Evolutionary conservation across 2,888 invertebrate species (phyloP).

Genomic region (Callinectes sapidus): DNA sequence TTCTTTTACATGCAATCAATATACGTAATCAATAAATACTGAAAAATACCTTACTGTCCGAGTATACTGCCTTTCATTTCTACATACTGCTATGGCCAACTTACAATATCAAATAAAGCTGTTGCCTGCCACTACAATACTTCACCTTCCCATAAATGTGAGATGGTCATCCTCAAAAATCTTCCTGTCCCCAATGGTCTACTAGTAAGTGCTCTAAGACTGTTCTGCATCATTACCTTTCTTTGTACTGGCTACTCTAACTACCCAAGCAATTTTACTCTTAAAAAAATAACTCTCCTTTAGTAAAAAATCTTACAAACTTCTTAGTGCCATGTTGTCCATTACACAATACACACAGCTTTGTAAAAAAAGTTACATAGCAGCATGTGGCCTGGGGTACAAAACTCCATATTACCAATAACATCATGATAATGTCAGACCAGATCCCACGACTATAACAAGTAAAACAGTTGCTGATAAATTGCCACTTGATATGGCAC

Average conservation of each 20-base stretch:
- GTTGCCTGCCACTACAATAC: neutral
- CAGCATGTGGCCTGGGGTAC: neutral
- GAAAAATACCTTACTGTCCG: neutral
- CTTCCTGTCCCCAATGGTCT: neutral
- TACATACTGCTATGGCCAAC: neutral
- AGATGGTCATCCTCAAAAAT: neutral
- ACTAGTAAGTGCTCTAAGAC: neutral
- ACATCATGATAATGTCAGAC: neutral
- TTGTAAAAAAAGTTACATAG: neutral
- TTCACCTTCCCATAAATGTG: neutral
- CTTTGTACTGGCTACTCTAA: constrained; percentile 16
- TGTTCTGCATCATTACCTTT: constrained; percentile 22
- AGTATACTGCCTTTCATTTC: neutral
- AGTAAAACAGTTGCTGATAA: neutral
- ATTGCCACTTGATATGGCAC: neutral
- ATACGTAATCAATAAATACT: neutral
- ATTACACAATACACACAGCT: neutral
- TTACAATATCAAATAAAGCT: neutral
- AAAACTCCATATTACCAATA: neutral
- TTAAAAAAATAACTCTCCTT: neutral
- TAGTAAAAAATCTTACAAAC: constrained; percentile 17
- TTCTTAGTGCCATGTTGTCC: neutral
- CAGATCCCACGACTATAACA: neutral
- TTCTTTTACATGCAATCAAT: neutral
- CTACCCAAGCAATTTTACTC: neutral